Evolutionary conservation across 2,113 vertebrate genomes (phyloP).

Genomic region (Rhea pennata): DNA sequence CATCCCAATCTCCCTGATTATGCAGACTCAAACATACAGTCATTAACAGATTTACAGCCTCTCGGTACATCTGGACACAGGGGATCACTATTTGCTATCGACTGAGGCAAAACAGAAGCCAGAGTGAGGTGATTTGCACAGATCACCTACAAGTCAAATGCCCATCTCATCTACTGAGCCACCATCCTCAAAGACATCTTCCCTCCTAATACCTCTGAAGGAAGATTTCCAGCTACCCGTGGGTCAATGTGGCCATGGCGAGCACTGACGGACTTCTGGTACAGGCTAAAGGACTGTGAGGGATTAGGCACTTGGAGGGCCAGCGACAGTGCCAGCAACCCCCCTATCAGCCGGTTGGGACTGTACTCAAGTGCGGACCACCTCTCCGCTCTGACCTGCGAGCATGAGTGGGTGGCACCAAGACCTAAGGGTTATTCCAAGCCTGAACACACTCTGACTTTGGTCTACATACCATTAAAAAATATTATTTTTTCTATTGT

Average conservation of each 20-base stretch:
- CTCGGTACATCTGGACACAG: neutral
- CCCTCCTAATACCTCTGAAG: neutral
- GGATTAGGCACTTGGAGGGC: neutral
- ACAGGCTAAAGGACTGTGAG: accelerated
- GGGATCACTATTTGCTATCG: neutral
- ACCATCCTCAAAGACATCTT: neutral
- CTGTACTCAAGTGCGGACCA: accelerated
- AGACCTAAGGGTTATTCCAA: neutral
- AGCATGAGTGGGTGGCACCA: accelerated
- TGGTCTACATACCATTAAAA: neutral
- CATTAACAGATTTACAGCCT: neutral
- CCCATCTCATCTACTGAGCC: neutral
- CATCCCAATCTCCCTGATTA: neutral
- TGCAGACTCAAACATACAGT: neutral
- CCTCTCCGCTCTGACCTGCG: neutral
- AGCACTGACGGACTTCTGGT: neutral
- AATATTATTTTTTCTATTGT: neutral
- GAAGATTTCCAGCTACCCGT: neutral
- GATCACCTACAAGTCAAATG: neutral
- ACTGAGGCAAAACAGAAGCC: neutral
- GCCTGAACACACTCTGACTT: neutral
- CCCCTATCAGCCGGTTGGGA: accelerated
- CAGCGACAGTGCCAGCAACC: neutral
- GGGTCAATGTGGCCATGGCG: accelerated
- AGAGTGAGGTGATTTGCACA: neutral